phyloP scores from a whole-genome alignment of 2,888 invertebrate genomes.

The Neoitamus cyanurus region DNA sequence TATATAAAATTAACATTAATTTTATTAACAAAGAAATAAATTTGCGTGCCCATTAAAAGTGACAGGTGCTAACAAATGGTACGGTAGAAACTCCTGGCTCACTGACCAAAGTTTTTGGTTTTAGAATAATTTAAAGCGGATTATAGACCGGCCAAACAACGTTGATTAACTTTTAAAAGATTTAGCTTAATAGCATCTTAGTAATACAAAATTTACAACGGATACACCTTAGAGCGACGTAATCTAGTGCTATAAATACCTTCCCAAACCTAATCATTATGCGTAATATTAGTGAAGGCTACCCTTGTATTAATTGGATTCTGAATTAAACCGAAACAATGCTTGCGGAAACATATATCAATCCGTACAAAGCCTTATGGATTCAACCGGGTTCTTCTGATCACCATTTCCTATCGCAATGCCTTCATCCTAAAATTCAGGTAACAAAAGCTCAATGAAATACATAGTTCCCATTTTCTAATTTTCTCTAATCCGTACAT shows the following conservation, averaged over 20 bases:
- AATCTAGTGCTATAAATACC: background rate
- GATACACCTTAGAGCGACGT: background rate
- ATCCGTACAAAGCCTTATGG: background rate
- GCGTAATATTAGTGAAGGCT: background rate
- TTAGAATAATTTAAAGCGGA: too few relatives aligned
- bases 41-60: too few relatives aligned
- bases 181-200: too few relatives aligned
- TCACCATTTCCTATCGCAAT: too few relatives aligned
- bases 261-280: background rate
- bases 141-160: too few relatives aligned
- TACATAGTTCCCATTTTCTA: conserved; percentile 27
- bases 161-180: too few relatives aligned
- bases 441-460: conserved; percentile 15
- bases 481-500: conserved; percentile 11
- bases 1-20: too few relatives aligned
- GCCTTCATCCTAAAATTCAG: background rate
- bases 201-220: background rate
- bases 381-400: background rate
- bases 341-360: background rate
- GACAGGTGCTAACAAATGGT: too few relatives aligned
- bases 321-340: background rate
- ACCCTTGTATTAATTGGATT: background rate
- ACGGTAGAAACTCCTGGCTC: too few relatives aligned
- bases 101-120: too few relatives aligned
- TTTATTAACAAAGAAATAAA: too few relatives aligned